Evolutionary conservation across 1,140 invertebrate species (phyloP).

Genomic region (Zophobas morio): DNA sequence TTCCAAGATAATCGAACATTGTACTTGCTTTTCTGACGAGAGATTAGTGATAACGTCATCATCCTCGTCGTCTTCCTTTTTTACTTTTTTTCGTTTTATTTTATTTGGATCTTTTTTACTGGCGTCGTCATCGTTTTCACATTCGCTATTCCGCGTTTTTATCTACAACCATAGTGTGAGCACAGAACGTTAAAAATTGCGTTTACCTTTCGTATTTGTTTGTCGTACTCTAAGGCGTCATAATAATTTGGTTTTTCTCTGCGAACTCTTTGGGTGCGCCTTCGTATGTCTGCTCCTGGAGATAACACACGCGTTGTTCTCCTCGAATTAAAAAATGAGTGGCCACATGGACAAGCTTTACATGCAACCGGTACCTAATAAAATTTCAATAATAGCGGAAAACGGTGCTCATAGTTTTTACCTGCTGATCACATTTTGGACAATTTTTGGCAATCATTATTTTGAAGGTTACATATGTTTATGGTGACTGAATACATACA

Average conservation of each 20-base stretch:
- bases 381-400: not conserved
- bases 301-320: slow-evolving; percentile 70
- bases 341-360: slow-evolving; percentile 84
- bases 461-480: not conserved
- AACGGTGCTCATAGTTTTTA: slow-evolving; percentile 58
- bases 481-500: not conserved
- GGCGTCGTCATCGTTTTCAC: slow-evolving; percentile 69
- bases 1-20: slow-evolving; percentile 77
- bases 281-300: slow-evolving; percentile 69
- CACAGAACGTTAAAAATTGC: not conserved
- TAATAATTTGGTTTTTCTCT: slow-evolving; percentile 88
- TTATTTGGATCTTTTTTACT: slow-evolving; percentile 69
- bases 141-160: slow-evolving; percentile 66
- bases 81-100: slow-evolving; percentile 71
- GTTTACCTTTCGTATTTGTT: slow-evolving; percentile 74
- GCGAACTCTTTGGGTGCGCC: slow-evolving; percentile 82
- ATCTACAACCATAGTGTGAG: slow-evolving; percentile 65
- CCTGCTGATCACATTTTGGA: slow-evolving; percentile 76
- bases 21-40: slow-evolving; percentile 72
- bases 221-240: slow-evolving; percentile 84
- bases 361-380: slow-evolving; percentile 83
- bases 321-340: slow-evolving; percentile 82
- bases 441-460: slow-evolving; percentile 74
- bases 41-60: slow-evolving; percentile 71
- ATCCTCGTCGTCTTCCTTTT: slow-evolving; percentile 74